These are phyloP conservation scores for Drosophila leonis DNA, from an alignment of 2,888 invertebrate species.

Conservation along the genomic window DNA sequence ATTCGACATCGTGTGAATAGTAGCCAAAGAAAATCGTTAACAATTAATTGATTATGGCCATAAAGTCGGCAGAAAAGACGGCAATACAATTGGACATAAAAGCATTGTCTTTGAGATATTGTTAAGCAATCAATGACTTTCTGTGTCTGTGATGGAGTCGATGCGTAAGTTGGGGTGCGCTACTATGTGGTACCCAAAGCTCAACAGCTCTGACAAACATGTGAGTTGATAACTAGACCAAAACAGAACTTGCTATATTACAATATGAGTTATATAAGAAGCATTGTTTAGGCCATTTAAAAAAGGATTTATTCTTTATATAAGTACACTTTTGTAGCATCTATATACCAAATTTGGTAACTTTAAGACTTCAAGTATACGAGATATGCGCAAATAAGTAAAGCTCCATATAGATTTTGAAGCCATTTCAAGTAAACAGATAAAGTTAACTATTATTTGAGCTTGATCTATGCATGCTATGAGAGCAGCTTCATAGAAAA, in stretches of 20 bases:
- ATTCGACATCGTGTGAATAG: slow-evolving; percentile 39
- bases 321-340: not conserved
- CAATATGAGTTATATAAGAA: not conserved
- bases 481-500: not conserved
- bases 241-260: not conserved
- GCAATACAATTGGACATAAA: slow-evolving; percentile 16
- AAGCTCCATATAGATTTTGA: not conserved
- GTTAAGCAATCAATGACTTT: not conserved
- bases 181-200: not conserved
- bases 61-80: slow-evolving; percentile 11
- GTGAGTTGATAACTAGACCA: not conserved
- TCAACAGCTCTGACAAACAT: not conserved
- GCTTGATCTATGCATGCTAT: not conserved
- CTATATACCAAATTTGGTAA: not conserved
- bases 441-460: not conserved
- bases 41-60: slow-evolving; percentile 28
- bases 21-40: slow-evolving; percentile 25
- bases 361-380: not conserved
- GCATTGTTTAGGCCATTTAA: not conserved
- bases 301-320: not conserved
- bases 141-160: not conserved
- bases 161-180: not conserved
- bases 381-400: not conserved
- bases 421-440: not conserved
- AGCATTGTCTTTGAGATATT: not conserved